These are phyloP conservation scores for Anastrepha ludens DNA, from an alignment of 1,140 invertebrate genomes.

Conservation along the genomic window DNA sequence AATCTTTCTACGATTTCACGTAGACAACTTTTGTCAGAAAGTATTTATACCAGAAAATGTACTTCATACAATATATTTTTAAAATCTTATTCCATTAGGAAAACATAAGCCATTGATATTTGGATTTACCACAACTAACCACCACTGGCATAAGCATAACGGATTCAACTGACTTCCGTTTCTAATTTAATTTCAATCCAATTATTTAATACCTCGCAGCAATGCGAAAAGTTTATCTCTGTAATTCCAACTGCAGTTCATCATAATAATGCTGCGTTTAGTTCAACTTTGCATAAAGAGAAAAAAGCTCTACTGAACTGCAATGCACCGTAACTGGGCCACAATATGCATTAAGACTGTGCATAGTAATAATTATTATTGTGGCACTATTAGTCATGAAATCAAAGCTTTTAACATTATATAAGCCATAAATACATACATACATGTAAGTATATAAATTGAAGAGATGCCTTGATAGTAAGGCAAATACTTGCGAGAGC, in stretches of 20 bases:
- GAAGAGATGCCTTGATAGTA: not conserved
- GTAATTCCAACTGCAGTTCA: not conserved
- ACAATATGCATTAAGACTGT: not conserved
- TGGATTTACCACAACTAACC: not conserved
- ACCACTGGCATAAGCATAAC: not conserved
- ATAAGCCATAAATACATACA: not conserved
- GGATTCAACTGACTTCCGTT: slow-evolving; percentile 18
- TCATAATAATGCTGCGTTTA: slow-evolving; percentile 3
- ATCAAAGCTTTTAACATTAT: slow-evolving; percentile 22
- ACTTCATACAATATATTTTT: too few relatives aligned
- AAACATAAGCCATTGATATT: too few relatives aligned
- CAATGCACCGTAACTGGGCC: slow-evolving; percentile 13
- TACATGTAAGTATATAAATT: not conserved
- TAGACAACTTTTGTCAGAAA: too few relatives aligned
- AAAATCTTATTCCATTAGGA: too few relatives aligned
- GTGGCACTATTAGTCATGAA: slow-evolving; percentile 15
- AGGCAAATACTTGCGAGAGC: not conserved
- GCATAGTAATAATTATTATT: not conserved
- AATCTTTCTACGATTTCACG: too few relatives aligned
- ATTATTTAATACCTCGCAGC: slow-evolving; percentile 39
- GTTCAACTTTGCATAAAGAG: not conserved
- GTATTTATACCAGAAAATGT: too few relatives aligned
- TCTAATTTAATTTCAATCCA: slow-evolving; percentile 35
- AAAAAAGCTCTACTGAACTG: not conserved
- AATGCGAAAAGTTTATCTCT: not conserved